Evolutionary conservation across 2,888 invertebrate species (phyloP), one percentile per base, ranked within the genome.

Genomic region (Agrotis puta): DNA sequence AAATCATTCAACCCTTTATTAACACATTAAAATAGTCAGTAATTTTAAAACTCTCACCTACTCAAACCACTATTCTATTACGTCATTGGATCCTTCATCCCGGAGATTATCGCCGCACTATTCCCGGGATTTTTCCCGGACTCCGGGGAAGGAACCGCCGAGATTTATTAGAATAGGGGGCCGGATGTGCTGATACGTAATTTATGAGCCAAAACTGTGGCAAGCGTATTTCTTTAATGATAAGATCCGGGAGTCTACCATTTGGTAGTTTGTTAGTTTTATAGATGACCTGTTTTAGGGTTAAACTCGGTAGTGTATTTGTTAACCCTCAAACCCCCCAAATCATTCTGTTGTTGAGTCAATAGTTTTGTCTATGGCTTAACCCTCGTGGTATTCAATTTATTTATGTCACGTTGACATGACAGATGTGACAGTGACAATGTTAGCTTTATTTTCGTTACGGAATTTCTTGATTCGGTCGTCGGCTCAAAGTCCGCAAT

Each of bases 151-250:
- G 83, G 83, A 82, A 84, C 81, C 70, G 54, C 65, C 58, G 79
- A 89, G 89, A 90, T 90, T 90, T 90, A 90, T 90, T 83, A 83
- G 85, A 82, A 85, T 83, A 78, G 85, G 86, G 85, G 79, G 75
- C 79, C 74, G 84, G 86, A 88, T 85, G 89, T 84, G 79, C 90
- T 89, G 91, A 92, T 92, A 91, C 85, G 91, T 91, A 89, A 92
- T 92, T 91, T 92, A 92, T 90, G 89, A 86, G 81, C 85, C 88
- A 82, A 89, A 90, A 89, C 88, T 88, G 89, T 88, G 82, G 86
- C 88, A 77, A 87, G 81, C 85, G 89, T 87, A 88, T 88, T 90
- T 88, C 91, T 91, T 89, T 89, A 89, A 88, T 88, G 91, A 89
- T 91, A 89, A 77, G 84, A 81, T 81, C 83, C 75, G 80, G 83